Evolutionary conservation across 2,113 vertebrate species (phyloP), one percentile per base, ranked within the genome.

Genomic region (Heterotilapia buettikoferi): DNA sequence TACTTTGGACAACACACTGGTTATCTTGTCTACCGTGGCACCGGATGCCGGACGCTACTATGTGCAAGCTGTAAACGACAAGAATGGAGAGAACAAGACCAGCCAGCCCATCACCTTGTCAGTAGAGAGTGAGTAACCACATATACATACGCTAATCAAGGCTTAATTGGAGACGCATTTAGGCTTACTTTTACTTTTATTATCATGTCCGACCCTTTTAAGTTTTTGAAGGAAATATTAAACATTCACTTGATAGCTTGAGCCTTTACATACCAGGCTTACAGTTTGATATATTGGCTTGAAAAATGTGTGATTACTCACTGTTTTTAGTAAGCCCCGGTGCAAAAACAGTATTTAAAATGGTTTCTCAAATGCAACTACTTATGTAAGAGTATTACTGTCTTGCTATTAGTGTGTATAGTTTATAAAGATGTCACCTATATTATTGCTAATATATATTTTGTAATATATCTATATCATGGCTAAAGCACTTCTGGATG

Each of bases 51-150:
- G 99, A 0, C 97, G 97, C 6, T 99, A 99, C 96, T 99, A 99
- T 2, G 98, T 98, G 84, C 99, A 99, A 92, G 99, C 99, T 0
- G 99, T 99, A 11, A 99, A 99, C 0, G 99, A 99, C 96, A 99
- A 99, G 96, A 99, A 99, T 0, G 99, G 99, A 1, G 99, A 99
- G 90, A 99, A 99, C 97, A 99, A 99, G 94, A 99, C 98, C 8
- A 99, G 99, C 96, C 98, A 99, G 94, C 98, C 98, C 86, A 97
- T 99, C 96, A 98, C 97, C 1, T 93, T 99, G 40, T 97, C 97
- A 0, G 98, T 99, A 82, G 98, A 98, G 91, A 99, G 98, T 99
- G 95, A 98, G 98, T 97, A 63, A 4, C 63, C 80, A 50, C 19
- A 66, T 11, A 71, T 3, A 53, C 1, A 80, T 43, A 16, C 2